These are phyloP conservation scores for Enteromius treurensis DNA, from an alignment of 2,797 vertebrate species.

Conservation along the genomic window DNA sequence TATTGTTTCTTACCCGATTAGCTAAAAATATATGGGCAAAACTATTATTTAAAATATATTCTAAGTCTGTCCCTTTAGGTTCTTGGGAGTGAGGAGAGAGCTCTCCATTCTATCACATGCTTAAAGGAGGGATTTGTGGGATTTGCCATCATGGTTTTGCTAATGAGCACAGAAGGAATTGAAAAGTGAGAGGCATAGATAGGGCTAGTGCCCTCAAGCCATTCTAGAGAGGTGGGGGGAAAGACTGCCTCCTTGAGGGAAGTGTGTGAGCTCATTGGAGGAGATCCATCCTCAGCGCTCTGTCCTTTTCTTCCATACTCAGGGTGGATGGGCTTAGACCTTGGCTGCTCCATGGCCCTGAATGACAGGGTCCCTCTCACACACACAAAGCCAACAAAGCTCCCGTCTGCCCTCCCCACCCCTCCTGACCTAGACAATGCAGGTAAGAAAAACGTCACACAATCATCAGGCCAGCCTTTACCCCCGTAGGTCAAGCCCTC, in stretches of 20 bases:
- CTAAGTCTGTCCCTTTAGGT: not conserved
- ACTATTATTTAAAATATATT: not conserved
- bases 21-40: not conserved
- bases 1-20: not conserved
- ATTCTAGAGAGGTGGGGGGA: constrained; percentile 49
- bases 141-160: constrained; percentile 55
- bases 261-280: constrained; percentile 57
- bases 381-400: constrained; percentile 64
- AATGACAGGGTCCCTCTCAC: constrained; percentile 54
- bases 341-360: constrained; percentile 55
- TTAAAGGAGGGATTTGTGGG: constrained; percentile 49
- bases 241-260: constrained; percentile 44
- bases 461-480: constrained; percentile 64
- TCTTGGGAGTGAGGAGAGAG: constrained; percentile 23
- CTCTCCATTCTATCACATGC: constrained; percentile 41
- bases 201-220: constrained; percentile 58
- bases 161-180: constrained; percentile 59
- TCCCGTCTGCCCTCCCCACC: constrained; percentile 52
- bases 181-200: constrained; percentile 59
- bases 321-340: constrained; percentile 57
- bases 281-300: constrained; percentile 53
- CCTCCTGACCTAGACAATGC: constrained; percentile 62
- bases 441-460: constrained; percentile 65
- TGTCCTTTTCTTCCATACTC: constrained; percentile 50
- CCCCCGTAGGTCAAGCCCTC: constrained; percentile 63